Conservation (phyloP, 2,113 vertebrate species). For the Phyllostomus discolor region DNA sequence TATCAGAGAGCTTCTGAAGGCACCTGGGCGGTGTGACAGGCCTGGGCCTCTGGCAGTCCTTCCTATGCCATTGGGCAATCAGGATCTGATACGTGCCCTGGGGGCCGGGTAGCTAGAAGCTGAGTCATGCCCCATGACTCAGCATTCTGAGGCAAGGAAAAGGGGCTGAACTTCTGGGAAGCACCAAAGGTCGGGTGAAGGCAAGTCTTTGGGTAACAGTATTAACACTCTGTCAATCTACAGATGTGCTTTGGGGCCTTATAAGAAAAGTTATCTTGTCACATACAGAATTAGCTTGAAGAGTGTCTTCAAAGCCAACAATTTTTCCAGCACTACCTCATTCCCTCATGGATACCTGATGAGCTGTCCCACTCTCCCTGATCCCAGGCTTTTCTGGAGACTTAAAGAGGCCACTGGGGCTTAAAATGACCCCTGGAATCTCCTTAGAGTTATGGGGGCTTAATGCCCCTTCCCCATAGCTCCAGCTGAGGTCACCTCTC, state of each 20-base stretch:
- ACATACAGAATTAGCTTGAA: background rate
- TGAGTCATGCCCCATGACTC: background rate
- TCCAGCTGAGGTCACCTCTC: background rate
- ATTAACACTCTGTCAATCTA: background rate
- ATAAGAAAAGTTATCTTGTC: background rate
- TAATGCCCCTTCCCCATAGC: background rate
- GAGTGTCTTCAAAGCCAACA: background rate
- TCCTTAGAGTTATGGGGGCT: background rate
- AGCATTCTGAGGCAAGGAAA: background rate
- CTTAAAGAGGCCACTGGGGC: background rate
- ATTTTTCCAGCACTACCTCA: background rate
- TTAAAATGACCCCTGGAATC: background rate
- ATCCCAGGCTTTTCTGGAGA: background rate
- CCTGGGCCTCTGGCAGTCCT: background rate
- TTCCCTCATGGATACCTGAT: no score
- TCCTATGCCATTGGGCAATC: background rate
- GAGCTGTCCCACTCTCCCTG: background rate
- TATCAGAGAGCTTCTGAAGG: background rate
- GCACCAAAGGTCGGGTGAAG: background rate
- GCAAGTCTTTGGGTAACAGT: background rate
- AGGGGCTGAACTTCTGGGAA: background rate
- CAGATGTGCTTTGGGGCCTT: background rate
- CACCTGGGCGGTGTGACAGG: background rate
- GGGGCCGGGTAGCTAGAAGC: no score
- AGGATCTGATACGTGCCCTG: fast-evolving